Conservation (phyloP, 1,140 invertebrate species). For the Drosophila parabipectinata region DNA sequence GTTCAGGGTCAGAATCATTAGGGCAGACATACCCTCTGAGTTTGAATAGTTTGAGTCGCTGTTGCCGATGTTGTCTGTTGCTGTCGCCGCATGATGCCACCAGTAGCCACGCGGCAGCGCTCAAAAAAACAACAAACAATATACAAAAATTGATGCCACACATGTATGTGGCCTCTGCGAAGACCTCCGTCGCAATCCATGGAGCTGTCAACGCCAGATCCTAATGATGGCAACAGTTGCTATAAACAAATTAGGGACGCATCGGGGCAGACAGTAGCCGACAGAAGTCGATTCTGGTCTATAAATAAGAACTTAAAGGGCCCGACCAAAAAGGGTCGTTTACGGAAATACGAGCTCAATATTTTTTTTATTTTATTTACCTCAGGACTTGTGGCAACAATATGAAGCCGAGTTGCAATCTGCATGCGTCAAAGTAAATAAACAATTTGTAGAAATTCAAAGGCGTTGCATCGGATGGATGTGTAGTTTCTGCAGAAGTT, state of each 20-base stretch:
- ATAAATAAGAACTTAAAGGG: conserved; percentile 50
- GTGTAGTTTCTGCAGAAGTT: neutral
- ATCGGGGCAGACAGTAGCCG: conserved; percentile 43
- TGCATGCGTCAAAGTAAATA: conserved; percentile 67
- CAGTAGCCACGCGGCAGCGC: conserved; percentile 43
- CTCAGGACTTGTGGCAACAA: conserved; percentile 29
- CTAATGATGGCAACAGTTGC: conserved; percentile 69
- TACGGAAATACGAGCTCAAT: conserved; percentile 51
- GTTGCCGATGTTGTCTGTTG: conserved; percentile 2
- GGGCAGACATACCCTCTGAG: conserved; percentile 22
- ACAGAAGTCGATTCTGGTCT: conserved; percentile 14
- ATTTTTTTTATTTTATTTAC: conserved; percentile 51
- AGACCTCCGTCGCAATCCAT: conserved; percentile 54
- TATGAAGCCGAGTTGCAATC: conserved; percentile 2
- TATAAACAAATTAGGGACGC: conserved; percentile 67
- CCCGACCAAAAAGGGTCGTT: conserved; percentile 9
- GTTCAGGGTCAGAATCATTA: conserved; percentile 75
- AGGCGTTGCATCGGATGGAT: neutral
- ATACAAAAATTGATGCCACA: conserved; percentile 49
- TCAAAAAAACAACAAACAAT: conserved; percentile 31
- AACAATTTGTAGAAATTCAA: conserved; percentile 51
- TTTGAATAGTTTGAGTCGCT: conserved; percentile 1
- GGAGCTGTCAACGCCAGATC: conserved; percentile 62
- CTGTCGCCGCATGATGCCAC: conserved; percentile 45
- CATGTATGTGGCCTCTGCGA: conserved; percentile 54